Evolutionary conservation across 64 coral and sea anemone genomes (phyloP), one percentile per base, ranked within the genome.

Genomic region (Anthopleura sola): DNA sequence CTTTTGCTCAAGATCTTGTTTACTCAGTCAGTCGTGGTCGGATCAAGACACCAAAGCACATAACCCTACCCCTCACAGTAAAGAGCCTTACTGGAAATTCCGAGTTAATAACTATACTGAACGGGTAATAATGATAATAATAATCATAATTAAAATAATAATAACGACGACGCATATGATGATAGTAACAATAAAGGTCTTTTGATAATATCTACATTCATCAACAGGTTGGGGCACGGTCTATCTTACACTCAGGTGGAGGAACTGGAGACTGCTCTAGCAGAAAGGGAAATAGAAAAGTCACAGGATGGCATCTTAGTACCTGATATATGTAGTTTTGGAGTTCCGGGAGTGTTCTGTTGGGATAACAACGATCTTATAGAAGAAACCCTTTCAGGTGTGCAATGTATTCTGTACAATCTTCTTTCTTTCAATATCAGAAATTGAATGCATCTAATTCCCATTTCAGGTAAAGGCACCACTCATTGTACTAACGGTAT

Each of bases 181-280:
- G n/a, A n/a, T n/a, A n/a, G n/a, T n/a, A n/a, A n/a, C n/a, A n/a
- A n/a, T n/a, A n/a, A n/a, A n/a, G n/a, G n/a, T n/a, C n/a, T n/a
- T n/a, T n/a, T n/a, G n/a, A n/a, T n/a, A n/a, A n/a, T n/a, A n/a
- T n/a, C n/a, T n/a, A n/a, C n/a, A n/a, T n/a, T n/a, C n/a, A n/a
- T n/a, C n/a, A n/a, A n/a, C n/a, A 92, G 80, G 77, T 92, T 87
- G 40, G 90, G 90, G 36, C 90, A 92, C 76, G 78, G 90, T 75
- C 44, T 93, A 9, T 88, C 86, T 23, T 85, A 88, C 49, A 81
- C 91, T 49, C 86, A 88, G 24, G 34, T 93, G 5, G 86, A 81
- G 50, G 91, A 93, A 31, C 54, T 87, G 11, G 86, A 88, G 51
- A 93, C 86, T 68, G 86, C 77, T 74, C 66, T 86, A 64, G 89